A percentile compares a stretch with the other conserved stretches of the same genome.
Evolutionary conservation across 2,797 vertebrate species (phyloP).

Genomic region (Macropodus opercularis): DNA sequence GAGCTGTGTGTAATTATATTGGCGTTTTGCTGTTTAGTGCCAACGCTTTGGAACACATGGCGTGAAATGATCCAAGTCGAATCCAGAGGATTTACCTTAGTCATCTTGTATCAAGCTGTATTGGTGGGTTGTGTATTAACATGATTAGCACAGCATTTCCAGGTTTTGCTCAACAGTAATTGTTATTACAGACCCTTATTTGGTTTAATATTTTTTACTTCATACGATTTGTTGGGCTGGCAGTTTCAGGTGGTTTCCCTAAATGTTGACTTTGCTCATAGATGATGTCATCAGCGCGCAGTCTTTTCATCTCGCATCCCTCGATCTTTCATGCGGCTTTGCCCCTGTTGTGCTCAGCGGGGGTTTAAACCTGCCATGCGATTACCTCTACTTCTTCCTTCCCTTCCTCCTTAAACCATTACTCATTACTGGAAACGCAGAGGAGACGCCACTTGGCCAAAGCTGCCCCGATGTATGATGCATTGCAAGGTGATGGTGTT

Average conservation of each 20-base stretch:
- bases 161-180: neutral
- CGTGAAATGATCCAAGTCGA: conserved; percentile 1
- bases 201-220: neutral
- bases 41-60: neutral
- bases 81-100: neutral
- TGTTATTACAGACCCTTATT: neutral
- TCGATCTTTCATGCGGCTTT: conserved; percentile 7
- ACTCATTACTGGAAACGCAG: conserved; percentile 44
- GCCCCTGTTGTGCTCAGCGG: conserved; percentile 24
- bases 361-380: conserved; percentile 34
- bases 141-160: neutral
- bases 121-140: neutral
- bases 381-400: conserved; percentile 41
- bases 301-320: conserved; percentile 30
- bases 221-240: neutral
- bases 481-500: conserved; percentile 52
- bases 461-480: conserved; percentile 44
- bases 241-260: conserved; percentile 8
- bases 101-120: neutral
- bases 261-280: conserved; percentile 7
- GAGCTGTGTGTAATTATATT: neutral
- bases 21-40: neutral
- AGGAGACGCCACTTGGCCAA: conserved; percentile 45
- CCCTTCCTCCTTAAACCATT: conserved; percentile 46
- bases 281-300: conserved; percentile 23